A percentile compares a stretch with the other conserved stretches of the same genome.
Evolutionary conservation across 2,888 invertebrate genomes (phyloP).

Genomic region (Craniophora ligustri): DNA sequence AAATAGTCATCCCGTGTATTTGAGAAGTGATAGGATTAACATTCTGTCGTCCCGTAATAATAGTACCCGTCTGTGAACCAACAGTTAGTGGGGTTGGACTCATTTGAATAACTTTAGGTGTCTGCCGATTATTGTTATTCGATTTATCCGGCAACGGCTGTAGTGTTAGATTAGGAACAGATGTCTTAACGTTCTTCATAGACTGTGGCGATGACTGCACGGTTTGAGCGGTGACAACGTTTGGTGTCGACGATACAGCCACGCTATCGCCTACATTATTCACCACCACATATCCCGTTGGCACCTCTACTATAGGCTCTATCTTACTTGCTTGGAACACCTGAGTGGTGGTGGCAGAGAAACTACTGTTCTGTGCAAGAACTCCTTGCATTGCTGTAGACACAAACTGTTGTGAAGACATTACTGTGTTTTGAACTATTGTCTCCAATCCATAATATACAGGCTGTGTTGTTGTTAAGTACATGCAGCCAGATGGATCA

Average conservation of each 20-base stretch:
- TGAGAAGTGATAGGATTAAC: conserved; percentile 86
- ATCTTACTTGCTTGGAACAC: conserved; percentile 95
- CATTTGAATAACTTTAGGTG: conserved; percentile 85
- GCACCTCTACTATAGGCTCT: conserved; percentile 93
- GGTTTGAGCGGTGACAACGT: conserved; percentile 80
- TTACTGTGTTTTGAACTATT: conserved; percentile 95
- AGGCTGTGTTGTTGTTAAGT: conserved; percentile 91
- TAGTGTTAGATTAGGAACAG: conserved; percentile 82
- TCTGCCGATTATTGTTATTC: conserved; percentile 70
- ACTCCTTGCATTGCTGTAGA: conserved; percentile 94
- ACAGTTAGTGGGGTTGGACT: conserved; percentile 69
- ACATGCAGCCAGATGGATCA: conserved; percentile 88
- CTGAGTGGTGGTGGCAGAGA: conserved; percentile 94
- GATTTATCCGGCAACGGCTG: conserved; percentile 84
- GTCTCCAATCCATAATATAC: conserved; percentile 95
- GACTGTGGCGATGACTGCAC: conserved; percentile 79
- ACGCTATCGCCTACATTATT: conserved; percentile 89
- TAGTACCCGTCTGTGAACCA: conserved; percentile 72
- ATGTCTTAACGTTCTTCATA: conserved; percentile 78
- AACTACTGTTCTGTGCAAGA: conserved; percentile 94
- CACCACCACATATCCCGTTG: conserved; percentile 91
- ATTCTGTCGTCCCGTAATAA: conserved; percentile 77
- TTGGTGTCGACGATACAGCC: conserved; percentile 76
- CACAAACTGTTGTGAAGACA: conserved; percentile 96
- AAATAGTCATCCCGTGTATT: conserved; percentile 81